Percentiles rank a stretch among this genome's conserved stretches.
Evolutionary conservation across 2,888 invertebrate genomes (phyloP).

Genomic region (Meghimatium bilineatum): DNA sequence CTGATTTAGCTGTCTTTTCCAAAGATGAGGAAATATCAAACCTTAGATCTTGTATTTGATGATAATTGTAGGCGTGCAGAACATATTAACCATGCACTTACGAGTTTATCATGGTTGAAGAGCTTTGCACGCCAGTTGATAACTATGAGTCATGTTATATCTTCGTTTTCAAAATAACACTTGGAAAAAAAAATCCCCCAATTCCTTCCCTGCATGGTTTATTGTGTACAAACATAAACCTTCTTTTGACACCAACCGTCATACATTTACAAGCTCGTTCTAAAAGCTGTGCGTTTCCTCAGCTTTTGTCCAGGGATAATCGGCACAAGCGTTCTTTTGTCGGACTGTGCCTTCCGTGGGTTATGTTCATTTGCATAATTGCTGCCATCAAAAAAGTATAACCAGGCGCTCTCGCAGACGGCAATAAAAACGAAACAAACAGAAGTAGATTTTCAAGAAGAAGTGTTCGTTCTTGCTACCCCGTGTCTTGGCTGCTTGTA

Average conservation of each 20-base stretch:
- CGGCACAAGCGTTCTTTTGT: conserved; percentile 8
- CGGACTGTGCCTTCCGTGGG: conserved; percentile 1
- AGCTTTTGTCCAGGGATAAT: conserved; percentile 26
- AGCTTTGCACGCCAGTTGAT: conserved; percentile 2
- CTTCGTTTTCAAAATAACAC: neutral
- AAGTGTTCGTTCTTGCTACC: neutral
- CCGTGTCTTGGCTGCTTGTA: neutral
- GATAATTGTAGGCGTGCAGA: neutral
- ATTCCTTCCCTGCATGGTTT: neutral
- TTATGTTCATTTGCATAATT: conserved; percentile 43
- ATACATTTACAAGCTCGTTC: conserved; percentile 25
- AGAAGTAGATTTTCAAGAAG: conserved; percentile 30
- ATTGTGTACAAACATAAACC: conserved; percentile 23
- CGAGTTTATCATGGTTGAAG: neutral
- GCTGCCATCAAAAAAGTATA: conserved; percentile 39
- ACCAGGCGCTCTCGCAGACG: conserved; percentile 37
- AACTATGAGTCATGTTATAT: conserved; percentile 4
- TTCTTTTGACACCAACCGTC: conserved; percentile 7
- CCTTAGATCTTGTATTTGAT: neutral
- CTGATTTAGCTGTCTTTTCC: neutral
- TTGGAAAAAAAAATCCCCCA: neutral
- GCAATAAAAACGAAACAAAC: conserved; percentile 40
- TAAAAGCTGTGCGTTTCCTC: conserved; percentile 23
- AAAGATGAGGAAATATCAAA: neutral
- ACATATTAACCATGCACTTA: neutral